These are phyloP conservation scores for Porphyrio hochstetteri DNA, from an alignment of 2,113 vertebrate species.

Conservation along the genomic window DNA sequence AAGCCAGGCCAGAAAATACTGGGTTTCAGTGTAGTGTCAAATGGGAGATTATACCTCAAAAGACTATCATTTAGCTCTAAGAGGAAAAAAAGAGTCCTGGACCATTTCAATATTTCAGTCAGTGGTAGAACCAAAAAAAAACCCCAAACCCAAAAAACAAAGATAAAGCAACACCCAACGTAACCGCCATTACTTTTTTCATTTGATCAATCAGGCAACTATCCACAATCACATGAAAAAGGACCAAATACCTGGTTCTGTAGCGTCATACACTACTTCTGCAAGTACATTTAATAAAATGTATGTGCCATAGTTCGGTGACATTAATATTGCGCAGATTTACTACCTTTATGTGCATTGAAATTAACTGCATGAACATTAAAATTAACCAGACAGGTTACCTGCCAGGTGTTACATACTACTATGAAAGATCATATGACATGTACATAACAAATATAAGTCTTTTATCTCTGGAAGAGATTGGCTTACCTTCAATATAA, in stretches of 20 bases:
- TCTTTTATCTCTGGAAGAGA: neutral
- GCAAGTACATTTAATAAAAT: neutral
- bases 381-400: neutral
- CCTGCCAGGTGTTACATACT: neutral
- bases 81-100: neutral
- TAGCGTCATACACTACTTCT: neutral
- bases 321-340: neutral
- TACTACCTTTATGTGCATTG: neutral
- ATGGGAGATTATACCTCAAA: neutral
- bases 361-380: neutral
- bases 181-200: neutral
- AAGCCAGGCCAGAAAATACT: neutral
- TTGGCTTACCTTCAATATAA: slow-evolving; percentile 91
- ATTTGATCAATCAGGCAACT: neutral
- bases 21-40: neutral
- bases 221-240: neutral
- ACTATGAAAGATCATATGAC: neutral
- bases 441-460: neutral
- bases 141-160: neutral
- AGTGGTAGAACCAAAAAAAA: neutral
- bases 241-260: neutral
- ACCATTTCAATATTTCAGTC: neutral
- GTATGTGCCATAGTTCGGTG: neutral
- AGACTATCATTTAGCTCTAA: neutral
- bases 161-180: neutral